phyloP scores from a whole-genome alignment of 2,888 invertebrate genomes.

The Himalopsyche tibetana region DNA sequence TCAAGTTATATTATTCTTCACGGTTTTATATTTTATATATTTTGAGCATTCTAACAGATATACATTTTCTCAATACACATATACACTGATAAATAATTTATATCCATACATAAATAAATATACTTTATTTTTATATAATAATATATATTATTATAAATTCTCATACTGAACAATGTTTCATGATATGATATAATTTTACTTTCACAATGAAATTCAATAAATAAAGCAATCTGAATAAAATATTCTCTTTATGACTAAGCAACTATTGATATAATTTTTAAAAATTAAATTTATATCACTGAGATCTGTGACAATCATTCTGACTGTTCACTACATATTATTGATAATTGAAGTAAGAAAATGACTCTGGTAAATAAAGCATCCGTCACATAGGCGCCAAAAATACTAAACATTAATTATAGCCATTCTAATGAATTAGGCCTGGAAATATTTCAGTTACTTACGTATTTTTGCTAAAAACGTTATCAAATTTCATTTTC shows the following conservation, averaged over 20 bases:
- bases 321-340: neutral
- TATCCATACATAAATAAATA: conserved; percentile 22
- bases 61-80: conserved; percentile 55
- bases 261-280: neutral
- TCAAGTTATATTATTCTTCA: conserved; percentile 28
- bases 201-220: neutral
- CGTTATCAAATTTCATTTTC: too few relatives aligned
- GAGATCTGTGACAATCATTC: neutral
- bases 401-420: too few relatives aligned
- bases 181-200: neutral
- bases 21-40: conserved; percentile 53
- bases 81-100: conserved; percentile 49
- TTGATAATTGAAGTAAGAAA: neutral
- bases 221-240: neutral
- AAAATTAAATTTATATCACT: neutral
- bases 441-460: too few relatives aligned
- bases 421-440: too few relatives aligned
- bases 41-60: conserved; percentile 59
- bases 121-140: conserved; percentile 11
- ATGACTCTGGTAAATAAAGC: too few relatives aligned
- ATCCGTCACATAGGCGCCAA: too few relatives aligned
- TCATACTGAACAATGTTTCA: neutral
- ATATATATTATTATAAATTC: conserved; percentile 31
- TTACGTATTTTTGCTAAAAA: too few relatives aligned
- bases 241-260: neutral